Percentiles rank a stretch among this genome's conserved stretches.
Conservation (phyloP, 2,888 invertebrate species). For the Morinoia aosen region DNA sequence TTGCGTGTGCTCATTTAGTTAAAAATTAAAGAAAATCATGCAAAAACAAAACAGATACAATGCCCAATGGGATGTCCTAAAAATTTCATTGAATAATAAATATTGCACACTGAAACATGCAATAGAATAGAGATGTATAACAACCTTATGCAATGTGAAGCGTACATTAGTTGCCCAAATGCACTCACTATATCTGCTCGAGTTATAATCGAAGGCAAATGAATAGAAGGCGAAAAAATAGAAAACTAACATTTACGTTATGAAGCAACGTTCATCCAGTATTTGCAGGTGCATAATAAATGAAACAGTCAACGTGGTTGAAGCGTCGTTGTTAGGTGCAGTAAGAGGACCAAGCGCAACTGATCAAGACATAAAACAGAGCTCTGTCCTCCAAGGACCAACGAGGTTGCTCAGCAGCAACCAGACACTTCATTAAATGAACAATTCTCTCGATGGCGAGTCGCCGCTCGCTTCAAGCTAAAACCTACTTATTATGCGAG, state of each 20-base stretch:
- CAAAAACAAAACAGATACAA: neutral
- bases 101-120: too few species aligned
- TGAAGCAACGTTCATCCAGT: neutral
- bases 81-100: neutral
- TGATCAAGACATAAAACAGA: neutral
- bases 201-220: neutral
- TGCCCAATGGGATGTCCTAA: neutral
- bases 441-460: too few species aligned
- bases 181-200: neutral
- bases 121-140: too few species aligned
- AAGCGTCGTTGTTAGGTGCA: neutral
- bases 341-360: neutral
- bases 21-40: neutral
- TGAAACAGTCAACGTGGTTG: neutral
- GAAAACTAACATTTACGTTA: neutral
- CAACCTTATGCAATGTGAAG: too few species aligned
- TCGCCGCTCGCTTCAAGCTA: too few species aligned
- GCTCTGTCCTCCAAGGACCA: constrained; percentile 2
- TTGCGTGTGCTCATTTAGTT: neutral
- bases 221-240: neutral
- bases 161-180: too few species aligned
- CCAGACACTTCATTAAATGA: neutral
- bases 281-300: neutral
- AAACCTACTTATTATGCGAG: too few species aligned
- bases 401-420: neutral